phyloP scores from a whole-genome alignment of 2,113 vertebrate species.

The Gymnorhina tibicen region DNA sequence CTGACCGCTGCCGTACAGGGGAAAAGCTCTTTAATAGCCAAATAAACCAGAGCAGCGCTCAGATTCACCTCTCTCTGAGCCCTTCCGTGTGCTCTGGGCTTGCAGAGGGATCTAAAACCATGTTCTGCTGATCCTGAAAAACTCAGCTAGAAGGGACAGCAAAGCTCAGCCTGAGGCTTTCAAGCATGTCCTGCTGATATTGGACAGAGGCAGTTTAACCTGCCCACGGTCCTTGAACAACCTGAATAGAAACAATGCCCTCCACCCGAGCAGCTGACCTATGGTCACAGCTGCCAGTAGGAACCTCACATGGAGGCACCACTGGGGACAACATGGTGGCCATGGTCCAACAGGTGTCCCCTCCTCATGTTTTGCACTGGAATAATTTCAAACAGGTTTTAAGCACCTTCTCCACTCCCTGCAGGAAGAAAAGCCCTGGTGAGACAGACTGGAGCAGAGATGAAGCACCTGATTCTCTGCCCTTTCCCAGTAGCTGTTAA shows the following conservation, averaged over 20 bases:
- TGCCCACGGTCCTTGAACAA: accelerated
- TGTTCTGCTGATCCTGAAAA: not conserved
- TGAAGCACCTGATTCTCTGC: not conserved
- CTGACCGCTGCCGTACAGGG: not conserved
- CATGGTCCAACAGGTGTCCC: accelerated
- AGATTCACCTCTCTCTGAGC: not conserved
- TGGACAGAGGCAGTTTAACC: not conserved
- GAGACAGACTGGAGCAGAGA: not conserved
- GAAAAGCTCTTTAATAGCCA: not conserved
- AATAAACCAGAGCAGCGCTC: not conserved
- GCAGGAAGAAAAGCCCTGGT: not conserved
- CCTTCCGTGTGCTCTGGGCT: not conserved
- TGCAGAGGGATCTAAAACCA: not conserved
- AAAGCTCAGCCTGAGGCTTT: not conserved
- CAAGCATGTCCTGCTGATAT: not conserved
- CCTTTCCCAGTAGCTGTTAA: not conserved
- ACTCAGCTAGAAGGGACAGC: not conserved
- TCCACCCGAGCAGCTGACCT: not conserved
- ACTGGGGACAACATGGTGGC: not conserved
- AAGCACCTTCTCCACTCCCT: not conserved
- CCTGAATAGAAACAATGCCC: not conserved
- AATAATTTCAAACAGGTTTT: not conserved
- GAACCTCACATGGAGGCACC: not conserved
- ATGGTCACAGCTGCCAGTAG: not conserved
- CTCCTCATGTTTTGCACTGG: not conserved